Percentiles rank a stretch among this genome's conserved stretches.
These are phyloP conservation scores for Galeopsomyia nigrocyanea DNA, from an alignment of 2,888 invertebrate species.

Conservation along the genomic window DNA sequence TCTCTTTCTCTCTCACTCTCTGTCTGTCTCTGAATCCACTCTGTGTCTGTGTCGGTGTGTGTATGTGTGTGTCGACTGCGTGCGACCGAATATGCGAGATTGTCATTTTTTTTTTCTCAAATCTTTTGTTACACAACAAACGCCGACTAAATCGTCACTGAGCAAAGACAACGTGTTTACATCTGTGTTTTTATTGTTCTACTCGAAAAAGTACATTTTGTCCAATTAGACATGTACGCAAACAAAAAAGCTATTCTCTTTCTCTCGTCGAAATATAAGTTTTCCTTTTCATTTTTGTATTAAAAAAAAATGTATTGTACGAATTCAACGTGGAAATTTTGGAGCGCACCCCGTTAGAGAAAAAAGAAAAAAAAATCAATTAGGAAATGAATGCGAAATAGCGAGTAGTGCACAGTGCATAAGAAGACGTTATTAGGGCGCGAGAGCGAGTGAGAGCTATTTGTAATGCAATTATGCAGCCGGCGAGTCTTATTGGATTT, in stretches of 20 bases:
- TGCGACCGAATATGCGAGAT: constrained; percentile 1
- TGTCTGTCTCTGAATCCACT: constrained; percentile 22
- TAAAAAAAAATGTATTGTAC: no score
- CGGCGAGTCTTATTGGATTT: constrained; percentile 41
- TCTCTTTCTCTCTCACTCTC: constrained; percentile 7
- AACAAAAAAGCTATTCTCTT: neutral
- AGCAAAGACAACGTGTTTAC: no score
- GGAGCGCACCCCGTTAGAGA: neutral
- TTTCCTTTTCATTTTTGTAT: no score
- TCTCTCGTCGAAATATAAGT: neutral
- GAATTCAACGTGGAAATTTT: no score
- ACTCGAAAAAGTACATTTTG: no score
- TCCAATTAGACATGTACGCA: no score
- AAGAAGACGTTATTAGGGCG: constrained; percentile 38
- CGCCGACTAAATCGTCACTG: no score
- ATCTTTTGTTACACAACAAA: no score
- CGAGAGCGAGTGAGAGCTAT: constrained; percentile 32
- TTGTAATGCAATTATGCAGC: constrained; percentile 45
- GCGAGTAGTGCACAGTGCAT: neutral
- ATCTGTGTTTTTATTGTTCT: no score
- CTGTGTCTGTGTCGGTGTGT: no score
- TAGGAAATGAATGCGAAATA: neutral
- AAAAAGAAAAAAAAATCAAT: constrained; percentile 10
- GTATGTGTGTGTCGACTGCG: neutral
- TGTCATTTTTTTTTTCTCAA: neutral